Evolutionary conservation across 2,797 vertebrate genomes (phyloP), one percentile per base, ranked within the genome.

Genomic region (Pseudopleuronectes americanus): DNA sequence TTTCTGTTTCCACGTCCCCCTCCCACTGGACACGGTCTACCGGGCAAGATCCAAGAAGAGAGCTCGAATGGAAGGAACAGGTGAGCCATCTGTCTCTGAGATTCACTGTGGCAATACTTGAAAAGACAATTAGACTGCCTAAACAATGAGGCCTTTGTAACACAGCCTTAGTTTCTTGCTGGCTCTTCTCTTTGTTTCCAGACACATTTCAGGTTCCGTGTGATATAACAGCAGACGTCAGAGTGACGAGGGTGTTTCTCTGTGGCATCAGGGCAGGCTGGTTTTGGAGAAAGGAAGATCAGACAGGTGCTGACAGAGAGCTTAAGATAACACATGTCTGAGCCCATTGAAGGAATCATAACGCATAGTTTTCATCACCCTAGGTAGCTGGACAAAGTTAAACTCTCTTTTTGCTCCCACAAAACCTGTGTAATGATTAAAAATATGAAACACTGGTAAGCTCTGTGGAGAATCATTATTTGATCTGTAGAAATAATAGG

Each of bases 21-120:
- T 77, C 77, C 75, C 64, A 69, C 49, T 73, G 49, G 58, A 49
- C 1, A 8, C n/a, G 0, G 68, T 77, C 57, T 28, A n/a, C 54
- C 7, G 12, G 48, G 45, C 52, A 71, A 64, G 63, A 85, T 81
- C 75, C 69, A 74, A 82, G 62, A 57, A 10, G 59, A 76, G 47
- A 58, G 58, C 45, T 57, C 0, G 21, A 84, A 92, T 91, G 88
- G 89, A 89, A 92, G 90, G 83, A 92, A 77, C 91, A 93, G 90
- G 90, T 90, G 87, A 86, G 83, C 76, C 55, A 76, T 75, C 78
- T 41, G 45, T 84, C 79, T 78, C 51, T 45, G 68, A 76, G 84
- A 86, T 80, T 78, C 77, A 77, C 82, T 52, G 2, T 81, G 87
- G 83, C 76, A 77, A 56, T 57, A 64, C 76, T 78, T 79, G 77